Percentiles rank a stretch among this genome's conserved stretches.
These are phyloP conservation scores for Bolborhynchus lineola DNA, from an alignment of 2,113 vertebrate species.

Conservation along the genomic window DNA sequence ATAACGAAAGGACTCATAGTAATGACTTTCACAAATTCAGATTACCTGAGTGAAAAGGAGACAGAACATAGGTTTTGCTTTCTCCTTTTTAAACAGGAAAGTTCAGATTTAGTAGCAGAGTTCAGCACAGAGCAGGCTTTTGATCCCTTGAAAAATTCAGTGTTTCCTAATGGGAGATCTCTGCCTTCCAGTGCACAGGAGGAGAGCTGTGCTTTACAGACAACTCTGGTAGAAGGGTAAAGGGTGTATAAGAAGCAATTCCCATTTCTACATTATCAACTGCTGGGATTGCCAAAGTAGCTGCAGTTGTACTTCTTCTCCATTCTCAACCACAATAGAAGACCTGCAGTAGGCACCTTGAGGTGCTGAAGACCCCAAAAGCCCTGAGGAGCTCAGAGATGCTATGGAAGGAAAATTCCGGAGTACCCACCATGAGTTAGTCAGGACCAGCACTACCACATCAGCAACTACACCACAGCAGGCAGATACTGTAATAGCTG, in stretches of 20 bases:
- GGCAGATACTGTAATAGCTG: not conserved
- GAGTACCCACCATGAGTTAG: not conserved
- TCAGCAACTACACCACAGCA: not conserved
- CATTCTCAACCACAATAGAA: not conserved
- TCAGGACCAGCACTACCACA: fast-evolving
- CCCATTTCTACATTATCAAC: not conserved
- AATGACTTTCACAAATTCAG: not conserved
- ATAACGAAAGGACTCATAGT: not conserved
- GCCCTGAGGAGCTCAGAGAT: fast-evolving
- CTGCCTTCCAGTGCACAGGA: not conserved
- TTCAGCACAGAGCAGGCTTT: not conserved
- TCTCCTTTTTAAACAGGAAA: not conserved
- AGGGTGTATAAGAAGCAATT: not conserved
- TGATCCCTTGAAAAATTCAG: not conserved
- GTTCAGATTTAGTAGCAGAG: not conserved
- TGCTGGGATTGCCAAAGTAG: not conserved
- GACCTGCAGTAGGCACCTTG: not conserved
- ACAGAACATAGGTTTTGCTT: not conserved
- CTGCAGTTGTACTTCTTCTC: not conserved
- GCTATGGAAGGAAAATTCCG: not conserved
- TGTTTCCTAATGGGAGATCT: not conserved
- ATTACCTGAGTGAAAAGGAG: not conserved
- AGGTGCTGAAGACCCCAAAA: not conserved
- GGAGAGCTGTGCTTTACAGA: not conserved
- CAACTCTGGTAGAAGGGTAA: not conserved